Base-by-base conservation (phyloP, 2,113 vertebrate species). In the Hippolais icterina region DNA sequence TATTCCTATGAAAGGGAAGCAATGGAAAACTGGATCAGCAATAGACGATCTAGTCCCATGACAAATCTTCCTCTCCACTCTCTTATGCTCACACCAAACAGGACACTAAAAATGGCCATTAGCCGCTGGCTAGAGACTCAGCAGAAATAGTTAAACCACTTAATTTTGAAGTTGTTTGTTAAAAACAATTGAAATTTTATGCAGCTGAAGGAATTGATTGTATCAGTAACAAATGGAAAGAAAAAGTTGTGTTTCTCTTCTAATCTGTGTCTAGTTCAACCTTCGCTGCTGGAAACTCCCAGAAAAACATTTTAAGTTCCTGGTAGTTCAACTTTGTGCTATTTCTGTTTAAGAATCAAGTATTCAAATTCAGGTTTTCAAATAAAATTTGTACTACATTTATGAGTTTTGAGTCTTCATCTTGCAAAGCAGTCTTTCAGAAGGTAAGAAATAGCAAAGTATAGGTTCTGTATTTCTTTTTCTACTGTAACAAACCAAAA, bases 81-180 rank as follows among this genome's bases (percentile, higher is more conserved):
- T 3, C 97, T 98, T 9, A 54, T 98, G 68, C 98, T 99, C 54
- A 99, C 98, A 24, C 99, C 99, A 16, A 99, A 99, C 70, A 97
- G 99, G 95, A 99, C 98, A 15, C 98, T 99, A 54, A 99, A 99
- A 97, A 99, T 99, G 99, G 99, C 99, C 8, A 99, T 99, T 20
- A 94, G 95, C 35, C 99, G 99, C 90, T 99, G 99, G 99, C 97
- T 97, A 8, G 98, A 98, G 56, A 94, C 80, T 8, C 96, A 97
- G 54, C 91, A 94, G 82, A 91, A 98, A 53, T 72, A 87, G 71
- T 21, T 42, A n/a, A 74, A 65, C 8, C 13, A 14, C 31, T 14
- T 27, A 5, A 3, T 17, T 44, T 3, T 91, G 52, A 80, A 83
- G 20, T 1, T 35, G 21, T 9, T 10, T 41, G 52, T 50, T 85